Evolutionary conservation across 2,797 vertebrate genomes (phyloP).

Genomic region (Pseudochirops corinnae): DNA sequence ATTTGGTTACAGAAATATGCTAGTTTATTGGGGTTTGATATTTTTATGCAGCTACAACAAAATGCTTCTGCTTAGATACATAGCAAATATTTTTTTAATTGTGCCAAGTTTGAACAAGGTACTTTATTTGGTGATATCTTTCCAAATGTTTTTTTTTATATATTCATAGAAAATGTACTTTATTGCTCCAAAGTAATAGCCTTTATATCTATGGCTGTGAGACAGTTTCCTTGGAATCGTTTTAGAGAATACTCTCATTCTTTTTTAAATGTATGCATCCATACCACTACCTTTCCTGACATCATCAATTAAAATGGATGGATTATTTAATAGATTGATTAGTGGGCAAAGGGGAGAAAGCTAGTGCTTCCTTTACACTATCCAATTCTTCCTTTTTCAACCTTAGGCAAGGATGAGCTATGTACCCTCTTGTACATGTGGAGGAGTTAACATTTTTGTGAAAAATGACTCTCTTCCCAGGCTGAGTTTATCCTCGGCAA

Average conservation of each 20-base stretch:
- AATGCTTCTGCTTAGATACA: neutral
- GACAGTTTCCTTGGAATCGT: neutral
- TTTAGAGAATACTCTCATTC: neutral
- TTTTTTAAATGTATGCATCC: neutral
- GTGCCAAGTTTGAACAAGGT: neutral
- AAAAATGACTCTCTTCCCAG: neutral
- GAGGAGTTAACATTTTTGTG: neutral
- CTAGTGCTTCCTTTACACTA: neutral
- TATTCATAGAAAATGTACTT: neutral
- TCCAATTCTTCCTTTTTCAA: neutral
- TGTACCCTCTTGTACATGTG: neutral
- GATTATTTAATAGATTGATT: neutral
- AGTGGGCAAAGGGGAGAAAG: neutral
- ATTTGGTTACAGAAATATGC: neutral
- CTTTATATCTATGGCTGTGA: neutral
- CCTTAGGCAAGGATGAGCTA: neutral
- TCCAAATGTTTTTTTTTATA: neutral
- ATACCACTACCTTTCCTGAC: neutral
- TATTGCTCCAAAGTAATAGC: neutral
- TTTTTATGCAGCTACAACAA: neutral
- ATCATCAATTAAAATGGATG: neutral
- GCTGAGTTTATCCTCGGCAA: neutral
- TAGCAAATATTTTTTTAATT: neutral
- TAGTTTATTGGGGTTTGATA: neutral
- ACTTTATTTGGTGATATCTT: neutral